Base-by-base conservation (phyloP, 2,797 vertebrate genomes). In the Oophaga sylvatica region DNA sequence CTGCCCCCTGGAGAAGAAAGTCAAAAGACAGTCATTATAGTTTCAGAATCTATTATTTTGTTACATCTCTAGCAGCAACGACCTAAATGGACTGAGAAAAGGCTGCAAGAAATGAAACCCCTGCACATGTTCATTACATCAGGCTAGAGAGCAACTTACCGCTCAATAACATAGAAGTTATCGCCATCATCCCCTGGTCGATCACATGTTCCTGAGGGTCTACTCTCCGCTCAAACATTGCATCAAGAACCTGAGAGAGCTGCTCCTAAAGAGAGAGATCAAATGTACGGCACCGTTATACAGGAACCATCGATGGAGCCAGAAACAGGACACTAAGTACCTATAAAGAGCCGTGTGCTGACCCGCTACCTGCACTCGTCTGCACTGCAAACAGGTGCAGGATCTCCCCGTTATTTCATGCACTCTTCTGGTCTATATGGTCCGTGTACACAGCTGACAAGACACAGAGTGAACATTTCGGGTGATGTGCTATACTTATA, bases 91-190 rank as follows among this genome's bases (percentile, higher is more conserved):
- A 26, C 63, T 5, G 26, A 26, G n/a, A 67, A 26, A 67, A 3
- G 0, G n/a, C 16, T 35, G 3, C 9, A 19, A 8, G 31, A 71
- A 41, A 0, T 15, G 31, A 71, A 19, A 35, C 68, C 22, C 77
- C 73, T 29, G n/a, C 11, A 29, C 48, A 41, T 2, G 56, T 0
- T 0, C 6, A 17, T 10, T 19, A 59, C 4, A 0, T 60, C 41
- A 62, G 1, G 12, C 12, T 17, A 17, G 41, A 73, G 60, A 31
- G 1, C 70, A 16, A 62, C 86, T 91, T 93, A 98, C 98, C 97
- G 94, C 92, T 99, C 98, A 85, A 99, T 94, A 67, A 99, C 98
- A 90, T 99, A 99, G 92, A 99, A 99, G 93, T 99, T 99, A 95
- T 99, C 98, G 88, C 98, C 98, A 82, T 99, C 98, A 75, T 98